phyloP scores from a whole-genome alignment of 2,888 invertebrate species.

The Tethea ocularis region DNA sequence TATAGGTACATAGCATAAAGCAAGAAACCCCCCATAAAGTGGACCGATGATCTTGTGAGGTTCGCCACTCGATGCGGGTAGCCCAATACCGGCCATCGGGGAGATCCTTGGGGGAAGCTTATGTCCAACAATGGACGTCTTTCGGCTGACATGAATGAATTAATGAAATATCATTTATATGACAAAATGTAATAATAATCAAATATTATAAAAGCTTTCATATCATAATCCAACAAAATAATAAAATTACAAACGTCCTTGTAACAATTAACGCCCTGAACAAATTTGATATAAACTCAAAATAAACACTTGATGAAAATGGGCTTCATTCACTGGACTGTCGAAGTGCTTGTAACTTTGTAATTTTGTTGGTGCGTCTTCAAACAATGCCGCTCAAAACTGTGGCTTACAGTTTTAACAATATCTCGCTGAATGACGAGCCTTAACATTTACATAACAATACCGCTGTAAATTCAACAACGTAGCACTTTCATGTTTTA shows the following conservation, averaged over 20 bases:
- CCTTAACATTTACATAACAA: slow-evolving; percentile 22
- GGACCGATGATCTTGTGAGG: too few species aligned
- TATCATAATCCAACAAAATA: neutral
- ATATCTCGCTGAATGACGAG: slow-evolving; percentile 16
- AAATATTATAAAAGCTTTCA: neutral
- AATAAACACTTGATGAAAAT: slow-evolving; percentile 49
- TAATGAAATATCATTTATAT: too few species aligned
- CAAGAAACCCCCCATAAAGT: too few species aligned
- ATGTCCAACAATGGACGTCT: too few species aligned
- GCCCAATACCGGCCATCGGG: too few species aligned
- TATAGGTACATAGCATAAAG: too few species aligned
- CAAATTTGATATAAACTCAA: slow-evolving; percentile 48
- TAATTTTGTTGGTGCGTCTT: slow-evolving; percentile 29
- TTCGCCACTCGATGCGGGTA: too few species aligned
- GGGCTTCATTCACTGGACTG: slow-evolving; percentile 31
- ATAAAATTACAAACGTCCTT: slow-evolving; percentile 14
- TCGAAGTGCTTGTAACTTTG: slow-evolving; percentile 13
- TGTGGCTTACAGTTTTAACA: slow-evolving; percentile 20
- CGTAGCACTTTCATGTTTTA: neutral
- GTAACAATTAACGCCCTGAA: slow-evolving; percentile 40
- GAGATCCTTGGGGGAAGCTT: too few species aligned
- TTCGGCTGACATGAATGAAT: too few species aligned
- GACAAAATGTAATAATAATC: neutral
- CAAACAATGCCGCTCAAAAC: slow-evolving; percentile 21
- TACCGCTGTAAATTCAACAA: slow-evolving; percentile 3